phyloP scores from a whole-genome alignment of 2,113 vertebrate species.

The Empidonax alnorum region DNA sequence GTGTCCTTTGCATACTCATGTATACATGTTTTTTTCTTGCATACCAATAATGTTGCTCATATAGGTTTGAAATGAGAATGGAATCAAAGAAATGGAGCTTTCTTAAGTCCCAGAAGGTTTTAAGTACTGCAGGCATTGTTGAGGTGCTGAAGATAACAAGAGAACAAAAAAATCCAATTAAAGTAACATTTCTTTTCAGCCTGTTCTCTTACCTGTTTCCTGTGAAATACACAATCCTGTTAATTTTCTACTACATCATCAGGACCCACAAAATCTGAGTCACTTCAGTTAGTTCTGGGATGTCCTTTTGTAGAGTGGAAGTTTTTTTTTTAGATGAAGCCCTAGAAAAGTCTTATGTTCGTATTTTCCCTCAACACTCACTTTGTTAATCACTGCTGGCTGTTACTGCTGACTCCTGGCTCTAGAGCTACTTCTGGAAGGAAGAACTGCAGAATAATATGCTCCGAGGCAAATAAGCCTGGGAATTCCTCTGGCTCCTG shows the following conservation, averaged over 20 bases:
- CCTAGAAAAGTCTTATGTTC: neutral
- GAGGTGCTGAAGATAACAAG: conserved; percentile 56
- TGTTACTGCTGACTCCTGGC: neutral
- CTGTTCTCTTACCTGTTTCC: conserved; percentile 22
- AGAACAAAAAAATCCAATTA: conserved; percentile 71
- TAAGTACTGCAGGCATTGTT: conserved; percentile 20
- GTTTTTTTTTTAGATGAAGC: neutral
- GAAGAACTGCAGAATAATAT: neutral
- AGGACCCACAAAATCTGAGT: neutral
- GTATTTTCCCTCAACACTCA: neutral
- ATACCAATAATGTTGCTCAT: neutral
- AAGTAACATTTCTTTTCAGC: conserved; percentile 54
- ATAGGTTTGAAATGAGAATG: conserved; percentile 58
- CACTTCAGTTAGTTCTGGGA: neutral
- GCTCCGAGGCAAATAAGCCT: neutral
- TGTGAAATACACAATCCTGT: neutral
- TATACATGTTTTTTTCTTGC: neutral
- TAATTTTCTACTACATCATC: conserved; percentile 24
- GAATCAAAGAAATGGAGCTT: conserved; percentile 55
- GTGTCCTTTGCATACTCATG: neutral
- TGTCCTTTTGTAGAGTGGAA: neutral
- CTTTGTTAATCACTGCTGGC: neutral
- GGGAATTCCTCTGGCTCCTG: neutral
- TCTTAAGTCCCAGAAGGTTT: conserved; percentile 25
- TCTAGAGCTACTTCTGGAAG: neutral